phyloP scores from a whole-genome alignment of 1,140 invertebrate species.

The Grapholita molesta region DNA sequence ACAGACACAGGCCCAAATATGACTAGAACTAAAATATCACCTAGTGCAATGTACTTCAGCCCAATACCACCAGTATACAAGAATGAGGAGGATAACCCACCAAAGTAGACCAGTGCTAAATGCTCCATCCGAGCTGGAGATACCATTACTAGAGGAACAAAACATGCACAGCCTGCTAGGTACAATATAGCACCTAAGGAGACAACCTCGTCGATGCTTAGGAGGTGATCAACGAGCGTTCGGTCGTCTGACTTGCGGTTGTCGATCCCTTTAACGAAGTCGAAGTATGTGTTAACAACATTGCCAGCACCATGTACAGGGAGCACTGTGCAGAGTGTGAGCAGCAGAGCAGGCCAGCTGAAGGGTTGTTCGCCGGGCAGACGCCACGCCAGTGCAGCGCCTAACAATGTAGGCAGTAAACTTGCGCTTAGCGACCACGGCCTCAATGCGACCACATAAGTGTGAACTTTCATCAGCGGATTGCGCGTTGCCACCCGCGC shows the following conservation, averaged over 20 bases:
- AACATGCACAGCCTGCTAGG: slow-evolving; percentile 91
- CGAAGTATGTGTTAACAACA: slow-evolving; percentile 98
- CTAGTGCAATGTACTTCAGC: slow-evolving; percentile 94
- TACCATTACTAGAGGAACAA: slow-evolving; percentile 87
- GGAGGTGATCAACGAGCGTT: slow-evolving; percentile 93
- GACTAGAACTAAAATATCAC: slow-evolving; percentile 93
- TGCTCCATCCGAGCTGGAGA: slow-evolving; percentile 96
- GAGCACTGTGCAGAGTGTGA: slow-evolving; percentile 91
- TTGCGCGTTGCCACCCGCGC: slow-evolving; percentile 43
- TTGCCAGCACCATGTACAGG: slow-evolving; percentile 97
- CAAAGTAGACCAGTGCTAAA: slow-evolving; percentile 95
- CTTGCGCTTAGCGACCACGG: slow-evolving; percentile 97
- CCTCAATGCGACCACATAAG: slow-evolving; percentile 90
- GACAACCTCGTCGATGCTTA: slow-evolving; percentile 91
- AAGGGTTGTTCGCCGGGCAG: slow-evolving; percentile 84
- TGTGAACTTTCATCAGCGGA: slow-evolving; percentile 90
- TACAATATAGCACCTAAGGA: slow-evolving; percentile 93
- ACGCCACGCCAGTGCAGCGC: slow-evolving; percentile 92
- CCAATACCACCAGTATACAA: slow-evolving; percentile 96
- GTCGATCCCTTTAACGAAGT: slow-evolving; percentile 96
- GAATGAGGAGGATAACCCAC: slow-evolving; percentile 96
- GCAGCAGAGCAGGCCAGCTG: slow-evolving; percentile 86
- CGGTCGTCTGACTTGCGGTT: slow-evolving; percentile 94
- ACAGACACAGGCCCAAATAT: slow-evolving; percentile 97
- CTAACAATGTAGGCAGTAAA: slow-evolving; percentile 92